Evolutionary conservation across 2,888 invertebrate genomes (phyloP).

Genomic region (Aphidius colemani): DNA sequence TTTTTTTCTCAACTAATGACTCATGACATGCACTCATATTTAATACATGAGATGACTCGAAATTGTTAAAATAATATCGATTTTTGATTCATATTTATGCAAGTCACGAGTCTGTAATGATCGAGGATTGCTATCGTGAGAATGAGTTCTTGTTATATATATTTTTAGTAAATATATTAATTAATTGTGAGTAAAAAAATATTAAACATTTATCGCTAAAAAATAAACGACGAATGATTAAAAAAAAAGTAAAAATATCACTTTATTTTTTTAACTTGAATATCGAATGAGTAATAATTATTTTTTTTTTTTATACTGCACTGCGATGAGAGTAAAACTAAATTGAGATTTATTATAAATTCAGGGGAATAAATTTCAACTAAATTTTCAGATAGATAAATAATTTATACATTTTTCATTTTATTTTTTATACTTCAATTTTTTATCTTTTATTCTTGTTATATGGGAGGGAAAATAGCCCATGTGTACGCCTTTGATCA

Average conservation of each 20-base stretch:
- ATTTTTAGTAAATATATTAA: background rate
- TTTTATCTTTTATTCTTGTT: background rate
- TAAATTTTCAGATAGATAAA: too few species aligned
- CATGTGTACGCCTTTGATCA: background rate
- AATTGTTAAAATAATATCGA: background rate
- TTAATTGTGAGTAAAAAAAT: background rate
- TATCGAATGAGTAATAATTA: background rate
- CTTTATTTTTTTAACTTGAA: too few species aligned
- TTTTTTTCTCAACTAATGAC: conserved; percentile 12
- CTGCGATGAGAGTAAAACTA: too few species aligned
- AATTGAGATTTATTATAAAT: too few species aligned
- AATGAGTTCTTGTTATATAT: conserved; percentile 15
- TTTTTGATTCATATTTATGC: conserved; percentile 20
- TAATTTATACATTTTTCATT: conserved; percentile 20
- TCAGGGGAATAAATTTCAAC: too few species aligned
- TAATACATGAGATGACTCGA: background rate
- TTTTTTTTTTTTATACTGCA: background rate
- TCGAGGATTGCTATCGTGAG: conserved; percentile 29
- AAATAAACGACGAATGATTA: too few species aligned
- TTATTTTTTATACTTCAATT: conserved; percentile 10
- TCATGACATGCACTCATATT: conserved; percentile 1
- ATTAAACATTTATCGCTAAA: too few species aligned
- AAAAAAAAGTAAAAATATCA: too few species aligned
- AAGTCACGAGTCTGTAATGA: conserved; percentile 31
- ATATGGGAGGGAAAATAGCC: background rate